Evolutionary conservation across 37 sponge, comb jelly and placozoan species (phyloP).

Genomic region (Bolinopsis microptera): DNA sequence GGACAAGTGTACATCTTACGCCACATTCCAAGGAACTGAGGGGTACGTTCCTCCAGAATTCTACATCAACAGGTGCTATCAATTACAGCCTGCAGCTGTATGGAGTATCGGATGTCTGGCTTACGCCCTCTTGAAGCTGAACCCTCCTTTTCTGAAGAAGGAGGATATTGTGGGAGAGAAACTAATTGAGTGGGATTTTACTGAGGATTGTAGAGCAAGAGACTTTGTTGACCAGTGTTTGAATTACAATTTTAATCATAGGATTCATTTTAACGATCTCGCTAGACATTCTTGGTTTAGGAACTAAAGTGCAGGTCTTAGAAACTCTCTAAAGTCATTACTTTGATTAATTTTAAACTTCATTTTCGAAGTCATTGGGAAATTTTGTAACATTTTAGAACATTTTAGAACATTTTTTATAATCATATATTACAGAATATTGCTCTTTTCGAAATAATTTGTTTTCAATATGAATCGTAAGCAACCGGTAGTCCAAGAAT

Average conservation of each 20-base stretch:
- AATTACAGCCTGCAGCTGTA: background rate
- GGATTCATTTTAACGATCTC: background rate
- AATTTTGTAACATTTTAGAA: too few relatives aligned
- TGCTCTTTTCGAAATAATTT: too few relatives aligned
- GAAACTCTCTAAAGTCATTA: too few relatives aligned
- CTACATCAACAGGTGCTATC: conserved; percentile 2
- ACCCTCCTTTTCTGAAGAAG: background rate
- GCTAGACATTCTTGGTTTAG: conserved; percentile 3
- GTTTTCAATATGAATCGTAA: too few relatives aligned
- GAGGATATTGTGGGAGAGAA: background rate
- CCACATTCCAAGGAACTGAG: background rate
- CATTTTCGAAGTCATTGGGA: too few relatives aligned
- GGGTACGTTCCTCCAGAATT: conserved; percentile 29
- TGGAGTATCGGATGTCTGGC: conserved; percentile 50
- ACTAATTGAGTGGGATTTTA: background rate
- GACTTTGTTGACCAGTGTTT: conserved; percentile 33
- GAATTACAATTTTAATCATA: background rate
- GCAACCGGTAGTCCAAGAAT: too few relatives aligned
- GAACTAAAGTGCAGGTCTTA: too few relatives aligned
- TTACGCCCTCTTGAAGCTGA: background rate
- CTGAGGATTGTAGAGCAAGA: background rate
- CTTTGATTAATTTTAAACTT: too few relatives aligned
- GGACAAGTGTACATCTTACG: background rate
- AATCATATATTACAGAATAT: too few relatives aligned
- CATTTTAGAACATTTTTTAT: too few relatives aligned